A percentile compares a stretch with the other conserved stretches of the same genome.
These are phyloP conservation scores for Lampris megalopsis DNA, from an alignment of 2,113 vertebrate genomes.

Conservation along the genomic window DNA sequence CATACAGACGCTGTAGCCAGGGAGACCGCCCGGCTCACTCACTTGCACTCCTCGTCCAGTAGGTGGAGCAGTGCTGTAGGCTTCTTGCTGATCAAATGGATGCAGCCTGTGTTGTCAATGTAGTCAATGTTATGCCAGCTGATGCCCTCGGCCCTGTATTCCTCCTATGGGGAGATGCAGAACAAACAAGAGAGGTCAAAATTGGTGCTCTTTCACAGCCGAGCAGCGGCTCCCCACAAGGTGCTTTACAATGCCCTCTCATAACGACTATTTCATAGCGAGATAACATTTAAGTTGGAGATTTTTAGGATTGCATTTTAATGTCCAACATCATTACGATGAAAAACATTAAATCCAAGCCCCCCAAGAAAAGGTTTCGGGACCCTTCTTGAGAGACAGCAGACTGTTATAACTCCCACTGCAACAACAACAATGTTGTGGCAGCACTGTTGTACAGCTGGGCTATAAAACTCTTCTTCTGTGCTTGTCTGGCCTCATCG, in stretches of 20 bases:
- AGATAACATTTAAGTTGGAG: too few species aligned
- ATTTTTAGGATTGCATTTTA: too few species aligned
- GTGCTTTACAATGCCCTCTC: too few species aligned
- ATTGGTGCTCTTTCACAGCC: not conserved
- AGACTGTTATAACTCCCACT: not conserved
- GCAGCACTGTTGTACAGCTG: conserved; percentile 29
- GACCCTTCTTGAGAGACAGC: not conserved
- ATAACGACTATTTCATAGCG: too few species aligned
- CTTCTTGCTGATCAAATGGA: conserved; percentile 98
- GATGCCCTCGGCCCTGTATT: conserved; percentile 94
- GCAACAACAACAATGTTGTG: conserved; percentile 56
- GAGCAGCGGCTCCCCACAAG: too few species aligned
- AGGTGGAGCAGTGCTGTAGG: conserved; percentile 97
- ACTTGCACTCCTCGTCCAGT: conserved; percentile 99
- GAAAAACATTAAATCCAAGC: too few species aligned
- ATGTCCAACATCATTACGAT: too few species aligned
- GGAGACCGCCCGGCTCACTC: conserved; percentile 68
- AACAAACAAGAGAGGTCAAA: conserved; percentile 15
- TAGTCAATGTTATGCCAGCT: conserved; percentile 98
- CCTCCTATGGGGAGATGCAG: conserved; percentile 84
- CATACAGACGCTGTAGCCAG: conserved; percentile 3
- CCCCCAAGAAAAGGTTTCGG: too few species aligned
- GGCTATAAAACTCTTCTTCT: conserved; percentile 10
- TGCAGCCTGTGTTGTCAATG: conserved; percentile 96
- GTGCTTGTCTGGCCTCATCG: conserved; percentile 28